Evolutionary conservation across 1,140 invertebrate genomes (phyloP).

Genomic region (Cotesia vestalis): DNA sequence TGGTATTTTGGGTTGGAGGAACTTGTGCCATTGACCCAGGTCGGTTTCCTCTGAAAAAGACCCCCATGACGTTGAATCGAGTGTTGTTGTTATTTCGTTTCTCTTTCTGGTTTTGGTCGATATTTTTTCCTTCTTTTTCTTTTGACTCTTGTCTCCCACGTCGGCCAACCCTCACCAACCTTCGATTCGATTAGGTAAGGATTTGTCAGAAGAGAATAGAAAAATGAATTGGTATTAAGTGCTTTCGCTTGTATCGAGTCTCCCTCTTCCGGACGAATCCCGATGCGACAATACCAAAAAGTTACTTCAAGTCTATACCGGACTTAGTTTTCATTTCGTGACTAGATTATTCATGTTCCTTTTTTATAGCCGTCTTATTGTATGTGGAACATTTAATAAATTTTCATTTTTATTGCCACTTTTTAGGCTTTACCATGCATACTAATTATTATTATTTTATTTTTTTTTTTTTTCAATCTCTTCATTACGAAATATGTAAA

Average conservation of each 20-base stretch:
- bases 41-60: constrained; percentile 40
- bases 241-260: constrained; percentile 42
- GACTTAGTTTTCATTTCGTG: neutral
- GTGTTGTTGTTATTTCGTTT: neutral
- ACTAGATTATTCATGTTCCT: neutral
- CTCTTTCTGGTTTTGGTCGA: neutral
- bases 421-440: no score
- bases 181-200: constrained; percentile 44
- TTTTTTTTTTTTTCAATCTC: no score
- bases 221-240: constrained; percentile 48
- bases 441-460: no score
- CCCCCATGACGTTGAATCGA: constrained; percentile 7
- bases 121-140: constrained; percentile 1
- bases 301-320: neutral
- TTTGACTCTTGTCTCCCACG: constrained; percentile 27
- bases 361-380: neutral
- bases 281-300: constrained; percentile 31
- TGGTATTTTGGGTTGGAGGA: constrained; percentile 4
- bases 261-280: constrained; percentile 12
- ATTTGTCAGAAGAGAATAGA: constrained; percentile 41
- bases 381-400: neutral
- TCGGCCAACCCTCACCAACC: constrained; percentile 36
- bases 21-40: constrained; percentile 47
- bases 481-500: no score
- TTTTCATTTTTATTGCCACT: no score